Conservation (phyloP, 2,113 vertebrate genomes). For the human (Homo sapiens) region GRCh38 chr6:9072501-9073000, state of each 20-base stretch:
- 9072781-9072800: background rate
- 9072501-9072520: conserved; percentile 82
- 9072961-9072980: background rate
- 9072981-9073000: background rate
- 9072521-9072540: conserved; percentile 84
- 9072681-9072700: conserved; percentile 80
- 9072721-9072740: background rate
- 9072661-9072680: conserved; percentile 80
- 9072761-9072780: conserved; percentile 60
- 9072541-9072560: conserved; percentile 89
- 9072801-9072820: background rate
- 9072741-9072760: conserved; percentile 39
- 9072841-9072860: background rate
- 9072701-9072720: conserved; percentile 65
- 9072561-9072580: conserved; percentile 89
- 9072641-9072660: conserved; percentile 77
- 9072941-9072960: background rate
- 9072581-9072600: conserved; percentile 88
- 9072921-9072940: background rate
- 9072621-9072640: conserved; percentile 83
- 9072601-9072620: conserved; percentile 85
- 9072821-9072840: background rate
- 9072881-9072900: background rate
- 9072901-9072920: background rate
- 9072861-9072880: background rate